Evolutionary conservation across 2,797 vertebrate species (phyloP), one percentile per base, ranked within the genome.

Genomic region (Chaetodon trifasciatus): DNA sequence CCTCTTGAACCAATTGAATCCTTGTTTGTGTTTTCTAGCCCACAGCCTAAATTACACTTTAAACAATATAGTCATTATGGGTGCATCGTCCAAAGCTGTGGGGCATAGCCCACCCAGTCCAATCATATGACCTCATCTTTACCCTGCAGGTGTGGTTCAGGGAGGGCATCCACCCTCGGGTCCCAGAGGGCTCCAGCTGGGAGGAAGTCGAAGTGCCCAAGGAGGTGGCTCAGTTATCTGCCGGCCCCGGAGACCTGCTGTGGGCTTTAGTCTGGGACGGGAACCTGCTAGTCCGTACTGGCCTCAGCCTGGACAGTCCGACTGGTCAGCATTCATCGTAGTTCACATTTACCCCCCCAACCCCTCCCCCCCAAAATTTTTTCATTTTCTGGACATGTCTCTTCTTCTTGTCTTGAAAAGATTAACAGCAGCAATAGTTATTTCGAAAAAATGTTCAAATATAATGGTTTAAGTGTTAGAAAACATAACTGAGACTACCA

Each of bases 261-360:
- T 99, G 98, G 98, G 97, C 93, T 68, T 94, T 98, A 7, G 96
- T 99, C 40, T 99, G 98, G 98, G 98, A 99, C 77, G 98, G 98
- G 21, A 97, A 98, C 89, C 96, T 98, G 53, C 91, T 99, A 82
- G 97, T 97, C 86, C 96, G 98, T 32, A 97, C 96, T 46, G 97
- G 98, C 65, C 96, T 99, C 85, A 95, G 91, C 55, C 95, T 97
- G 87, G 97, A 97, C 92, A 96, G 95, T 74, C 97, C 97, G 9
- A 97, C 85, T 50, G 94, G 94, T 94, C 44, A 64, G 89, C 39
- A 37, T 12, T 63, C n/a, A 56, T n/a, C 19, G 13, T 0, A 12
- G 12, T 44, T 61, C 53, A 70, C 46, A 56, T 67, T 76, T 40
- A 35, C 6, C n/a, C 17, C 28, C 28, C 28, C n/a, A n/a, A n/a